These are phyloP conservation scores for Lagorchestes hirsutus DNA, from an alignment of 2,797 vertebrate species.

Conservation along the genomic window DNA sequence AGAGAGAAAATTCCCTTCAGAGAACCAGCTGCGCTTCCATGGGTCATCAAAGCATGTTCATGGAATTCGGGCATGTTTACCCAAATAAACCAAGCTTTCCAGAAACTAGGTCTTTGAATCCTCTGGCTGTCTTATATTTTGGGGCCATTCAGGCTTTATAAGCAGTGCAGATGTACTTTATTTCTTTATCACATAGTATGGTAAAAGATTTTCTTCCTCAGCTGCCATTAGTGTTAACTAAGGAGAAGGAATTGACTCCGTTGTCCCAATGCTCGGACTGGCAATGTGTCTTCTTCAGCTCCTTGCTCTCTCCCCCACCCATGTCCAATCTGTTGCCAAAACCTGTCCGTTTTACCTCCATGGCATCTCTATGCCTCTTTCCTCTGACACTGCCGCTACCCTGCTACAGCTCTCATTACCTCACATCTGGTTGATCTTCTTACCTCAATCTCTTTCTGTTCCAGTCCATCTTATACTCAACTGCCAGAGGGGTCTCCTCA, in stretches of 20 bases:
- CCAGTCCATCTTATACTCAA: neutral
- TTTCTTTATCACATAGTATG: conserved; percentile 26
- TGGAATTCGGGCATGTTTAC: neutral
- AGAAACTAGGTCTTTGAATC: neutral
- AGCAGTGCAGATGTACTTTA: conserved; percentile 23
- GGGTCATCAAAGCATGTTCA: conserved; percentile 4
- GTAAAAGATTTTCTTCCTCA: conserved; percentile 28
- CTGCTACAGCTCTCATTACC: neutral
- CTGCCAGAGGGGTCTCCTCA: neutral
- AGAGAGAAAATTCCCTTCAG: conserved; percentile 25
- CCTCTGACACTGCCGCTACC: neutral
- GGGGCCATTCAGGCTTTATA: neutral
- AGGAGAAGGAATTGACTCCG: conserved; percentile 25
- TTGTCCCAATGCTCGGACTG: neutral
- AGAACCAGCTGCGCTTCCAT: conserved; percentile 21
- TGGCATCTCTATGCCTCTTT: neutral
- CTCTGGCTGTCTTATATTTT: neutral
- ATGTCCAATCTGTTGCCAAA: neutral
- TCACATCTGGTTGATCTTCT: neutral
- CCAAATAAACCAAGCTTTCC: neutral
- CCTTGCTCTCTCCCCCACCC: neutral
- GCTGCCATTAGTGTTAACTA: conserved; percentile 36
- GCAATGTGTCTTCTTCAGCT: neutral
- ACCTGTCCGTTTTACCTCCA: neutral
- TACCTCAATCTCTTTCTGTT: neutral